phyloP scores from a whole-genome alignment of 2,888 invertebrate species.

The Trachelus iudaicus region DNA sequence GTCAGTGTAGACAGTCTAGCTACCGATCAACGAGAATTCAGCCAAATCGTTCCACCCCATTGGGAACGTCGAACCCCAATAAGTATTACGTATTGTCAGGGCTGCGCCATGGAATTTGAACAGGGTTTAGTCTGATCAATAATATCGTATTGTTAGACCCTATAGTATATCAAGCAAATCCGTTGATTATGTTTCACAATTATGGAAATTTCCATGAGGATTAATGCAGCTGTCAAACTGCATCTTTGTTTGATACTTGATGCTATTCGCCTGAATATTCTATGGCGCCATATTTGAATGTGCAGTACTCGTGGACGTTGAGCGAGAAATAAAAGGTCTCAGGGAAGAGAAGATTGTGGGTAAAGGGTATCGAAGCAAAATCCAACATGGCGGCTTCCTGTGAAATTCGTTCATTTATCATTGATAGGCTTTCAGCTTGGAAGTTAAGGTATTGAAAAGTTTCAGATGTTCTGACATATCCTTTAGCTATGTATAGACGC shows the following conservation, averaged over 20 bases:
- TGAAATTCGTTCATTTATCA: background rate
- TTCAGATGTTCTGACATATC: too few species aligned
- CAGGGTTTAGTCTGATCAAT: conserved; percentile 51
- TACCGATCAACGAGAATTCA: background rate
- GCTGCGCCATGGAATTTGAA: conserved; percentile 41
- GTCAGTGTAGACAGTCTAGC: background rate
- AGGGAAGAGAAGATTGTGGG: background rate
- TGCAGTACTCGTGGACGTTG: background rate
- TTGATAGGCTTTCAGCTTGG: too few species aligned
- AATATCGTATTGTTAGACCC: conserved; percentile 50
- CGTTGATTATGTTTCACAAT: conserved; percentile 35
- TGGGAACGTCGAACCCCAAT: background rate
- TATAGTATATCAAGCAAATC: conserved; percentile 39
- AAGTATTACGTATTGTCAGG: background rate
- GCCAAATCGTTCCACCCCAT: conserved; percentile 22
- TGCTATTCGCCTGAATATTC: background rate
- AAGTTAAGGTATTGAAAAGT: background rate
- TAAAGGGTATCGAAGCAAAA: background rate
- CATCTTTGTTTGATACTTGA: background rate
- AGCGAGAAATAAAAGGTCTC: background rate
- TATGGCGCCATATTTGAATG: background rate
- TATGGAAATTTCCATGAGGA: conserved; percentile 39
- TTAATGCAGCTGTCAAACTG: conserved; percentile 6
- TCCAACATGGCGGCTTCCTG: background rate
- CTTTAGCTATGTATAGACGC: too few species aligned